Percentiles rank a stretch among this genome's conserved stretches.
These are phyloP conservation scores for Rhineura floridana DNA, from an alignment of 2,113 vertebrate species.

Conservation along the genomic window DNA sequence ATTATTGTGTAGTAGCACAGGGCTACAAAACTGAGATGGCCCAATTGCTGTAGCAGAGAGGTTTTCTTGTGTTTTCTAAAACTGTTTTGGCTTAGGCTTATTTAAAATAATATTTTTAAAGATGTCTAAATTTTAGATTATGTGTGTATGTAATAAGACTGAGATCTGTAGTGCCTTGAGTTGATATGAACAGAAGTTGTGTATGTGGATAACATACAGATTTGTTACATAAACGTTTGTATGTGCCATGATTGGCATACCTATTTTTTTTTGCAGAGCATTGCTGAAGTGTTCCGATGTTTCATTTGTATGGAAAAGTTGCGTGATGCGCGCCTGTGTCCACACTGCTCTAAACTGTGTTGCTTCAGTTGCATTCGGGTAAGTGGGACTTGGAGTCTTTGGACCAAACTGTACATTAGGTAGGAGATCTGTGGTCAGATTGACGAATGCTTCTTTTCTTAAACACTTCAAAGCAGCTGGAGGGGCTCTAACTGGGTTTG, in stretches of 20 bases:
- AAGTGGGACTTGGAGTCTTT: constrained; percentile 52
- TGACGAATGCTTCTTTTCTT: too few species aligned
- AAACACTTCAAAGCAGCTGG: too few species aligned
- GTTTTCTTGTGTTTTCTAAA: not conserved
- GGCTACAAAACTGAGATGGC: not conserved
- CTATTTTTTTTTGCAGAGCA: constrained; percentile 81
- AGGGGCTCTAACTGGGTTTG: too few species aligned
- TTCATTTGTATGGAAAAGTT: constrained; percentile 99
- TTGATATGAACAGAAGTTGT: too few species aligned
- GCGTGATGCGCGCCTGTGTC: constrained; percentile 94
- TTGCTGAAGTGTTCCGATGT: constrained; percentile 97
- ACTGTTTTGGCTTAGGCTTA: not conserved
- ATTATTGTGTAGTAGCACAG: not conserved
- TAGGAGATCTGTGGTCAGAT: not conserved
- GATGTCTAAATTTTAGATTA: not conserved
- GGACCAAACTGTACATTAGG: not conserved
- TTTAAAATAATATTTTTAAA: not conserved
- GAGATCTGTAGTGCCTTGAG: not conserved
- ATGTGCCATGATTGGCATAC: too few species aligned
- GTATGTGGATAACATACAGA: not conserved
- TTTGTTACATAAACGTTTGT: not conserved
- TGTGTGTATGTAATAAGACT: not conserved
- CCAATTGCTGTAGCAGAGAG: not conserved
- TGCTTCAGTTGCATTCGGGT: constrained; percentile 99
- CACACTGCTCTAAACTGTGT: constrained; percentile 98